Base-by-base conservation (phyloP, 2,888 invertebrate genomes). In the Tryphoninae sp. region DNA sequence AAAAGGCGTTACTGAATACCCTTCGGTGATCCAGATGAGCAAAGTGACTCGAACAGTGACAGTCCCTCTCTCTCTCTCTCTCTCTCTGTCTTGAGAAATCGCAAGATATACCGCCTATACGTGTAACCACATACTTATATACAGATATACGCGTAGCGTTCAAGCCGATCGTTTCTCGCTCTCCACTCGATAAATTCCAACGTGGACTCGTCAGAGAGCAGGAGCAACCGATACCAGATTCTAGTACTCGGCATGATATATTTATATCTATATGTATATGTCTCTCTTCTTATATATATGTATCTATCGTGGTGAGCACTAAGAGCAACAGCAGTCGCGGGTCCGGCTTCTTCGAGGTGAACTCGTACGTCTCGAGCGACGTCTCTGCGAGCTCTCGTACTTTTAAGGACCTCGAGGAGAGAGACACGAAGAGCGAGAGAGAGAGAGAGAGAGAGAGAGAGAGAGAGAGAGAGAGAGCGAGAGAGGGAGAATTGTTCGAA, bases 151-250 rank as follows among this genome's bases (percentile, higher is more conserved):
- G 33, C 55, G 42, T 23, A 59, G 7, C 16, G 8, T 6, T 49
- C 11, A 55, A 55, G 53, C 55, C 76, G 68, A 78, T 73, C 77
- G 77, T 69, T 74, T 69, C 69, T 77, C 72, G 68, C 53, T 68
- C 68, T 61, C 80, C 62, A 65, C 69, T 51, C 81, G 78, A 78
- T 78, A 71, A 81, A 78, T 78, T 81, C 74, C 78, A 74, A 65
- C 69, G 65, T 51, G 53, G 74, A 81, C 65, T 81, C 71, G 81
- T 78, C 74, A 59, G 51, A 67, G 61, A 72, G 51, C 67, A 51
- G 55, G 51, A 59, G 65, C 71, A 16, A 22, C 49, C 23, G 45
- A 58, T 9, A 65, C 76, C 65, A 69, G 78, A 79, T 64, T 74
- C 69, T 49, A 78, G 73, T 53, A 61, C 59, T 73, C 68, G n/a